Conservation (phyloP, 2,113 vertebrate genomes). For the Bos taurus region ARS-UCD2.0 NC_037356.1:11759001-11759500, state of each 20-base stretch:
- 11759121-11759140: not conserved
- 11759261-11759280: conserved; percentile 30
- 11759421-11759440: not conserved
- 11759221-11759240: not conserved
- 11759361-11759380: not conserved
- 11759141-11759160: not conserved
- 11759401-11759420: not conserved
- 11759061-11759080: not conserved
- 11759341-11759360: not conserved
- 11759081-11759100: not conserved
- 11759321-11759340: not conserved
- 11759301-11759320: not conserved
- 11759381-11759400: not conserved
- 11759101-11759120: not conserved
- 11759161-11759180: not conserved
- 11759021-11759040: not conserved
- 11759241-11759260: not conserved
- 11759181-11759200: conserved; percentile 9
- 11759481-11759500: not conserved
- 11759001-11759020: not conserved
- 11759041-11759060: not conserved
- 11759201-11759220: not conserved
- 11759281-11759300: not conserved
- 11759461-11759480: not conserved
- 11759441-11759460: conserved; percentile 24